phyloP scores from a whole-genome alignment of 64 coral and sea anemone species.

The Porites lutea region DNA sequence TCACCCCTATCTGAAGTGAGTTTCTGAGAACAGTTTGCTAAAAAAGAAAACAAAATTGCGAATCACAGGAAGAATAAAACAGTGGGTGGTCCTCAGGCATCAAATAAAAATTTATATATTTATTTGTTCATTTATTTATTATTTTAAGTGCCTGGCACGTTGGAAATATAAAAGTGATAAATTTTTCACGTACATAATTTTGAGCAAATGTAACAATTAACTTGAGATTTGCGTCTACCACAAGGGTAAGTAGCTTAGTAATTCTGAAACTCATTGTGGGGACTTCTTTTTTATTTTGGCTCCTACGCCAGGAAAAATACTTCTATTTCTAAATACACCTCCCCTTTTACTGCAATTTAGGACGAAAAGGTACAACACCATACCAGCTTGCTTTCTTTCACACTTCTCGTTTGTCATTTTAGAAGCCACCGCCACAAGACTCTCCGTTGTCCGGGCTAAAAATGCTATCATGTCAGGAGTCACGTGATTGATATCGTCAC shows the following conservation, averaged over 20 bases:
- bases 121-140: too few species aligned
- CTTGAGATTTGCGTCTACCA: too few species aligned
- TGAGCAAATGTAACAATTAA: too few species aligned
- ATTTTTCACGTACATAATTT: too few species aligned
- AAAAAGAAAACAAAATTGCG: background rate
- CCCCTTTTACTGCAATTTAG: background rate
- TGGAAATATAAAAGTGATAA: too few species aligned
- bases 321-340: background rate
- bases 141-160: too few species aligned
- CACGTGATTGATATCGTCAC: slow-evolving; percentile 57
- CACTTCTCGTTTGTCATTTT: background rate
- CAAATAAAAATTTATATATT: too few species aligned
- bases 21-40: background rate
- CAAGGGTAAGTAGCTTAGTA: too few species aligned
- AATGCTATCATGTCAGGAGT: slow-evolving; percentile 48
- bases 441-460: slow-evolving; percentile 30
- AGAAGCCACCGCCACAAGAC: background rate
- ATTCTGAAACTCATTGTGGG: too few species aligned
- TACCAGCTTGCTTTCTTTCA: background rate
- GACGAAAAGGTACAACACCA: too few species aligned
- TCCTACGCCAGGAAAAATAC: too few species aligned
- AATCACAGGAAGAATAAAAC: background rate
- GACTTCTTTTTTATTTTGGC: too few species aligned
- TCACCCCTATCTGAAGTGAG: background rate
- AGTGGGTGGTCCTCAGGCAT: background rate